Percentiles rank a stretch among this genome's conserved stretches.
These are phyloP conservation scores for Caenorhabditis macrosperma DNA, from an alignment of 2,888 invertebrate genomes.

Conservation along the genomic window DNA sequence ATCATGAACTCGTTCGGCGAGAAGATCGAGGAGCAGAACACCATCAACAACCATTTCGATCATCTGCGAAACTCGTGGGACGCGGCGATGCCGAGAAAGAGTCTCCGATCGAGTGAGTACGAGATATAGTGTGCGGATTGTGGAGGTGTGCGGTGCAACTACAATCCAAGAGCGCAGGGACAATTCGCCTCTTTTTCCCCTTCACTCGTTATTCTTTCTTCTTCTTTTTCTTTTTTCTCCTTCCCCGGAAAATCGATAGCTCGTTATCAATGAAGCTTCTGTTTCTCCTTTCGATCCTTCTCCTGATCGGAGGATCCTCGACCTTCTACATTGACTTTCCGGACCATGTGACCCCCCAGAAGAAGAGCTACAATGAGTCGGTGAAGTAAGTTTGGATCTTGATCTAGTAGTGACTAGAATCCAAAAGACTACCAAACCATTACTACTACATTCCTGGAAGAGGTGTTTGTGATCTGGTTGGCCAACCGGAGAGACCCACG, in stretches of 20 bases:
- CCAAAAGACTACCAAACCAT: too few species aligned
- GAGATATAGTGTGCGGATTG: neutral
- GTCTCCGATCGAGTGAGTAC: conserved; percentile 19
- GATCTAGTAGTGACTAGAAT: too few species aligned
- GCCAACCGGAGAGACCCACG: too few species aligned
- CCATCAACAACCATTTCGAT: conserved; percentile 43
- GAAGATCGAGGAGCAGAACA: conserved; percentile 16
- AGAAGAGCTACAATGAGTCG: too few species aligned
- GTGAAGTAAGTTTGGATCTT: conserved; percentile 18
- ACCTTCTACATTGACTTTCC: conserved; percentile 18
- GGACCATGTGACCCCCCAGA: too few species aligned
- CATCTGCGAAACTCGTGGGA: conserved; percentile 23
- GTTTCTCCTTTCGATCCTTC: neutral
- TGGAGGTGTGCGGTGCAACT: conserved; percentile 7
- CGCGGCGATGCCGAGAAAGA: conserved; percentile 17
- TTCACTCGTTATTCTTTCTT: too few species aligned
- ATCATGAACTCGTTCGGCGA: conserved; percentile 29
- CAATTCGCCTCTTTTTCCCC: too few species aligned
- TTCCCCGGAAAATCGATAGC: too few species aligned
- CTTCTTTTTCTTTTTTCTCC: too few species aligned
- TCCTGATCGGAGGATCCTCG: neutral
- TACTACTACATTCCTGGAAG: too few species aligned
- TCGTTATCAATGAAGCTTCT: conserved; percentile 22
- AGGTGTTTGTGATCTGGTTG: too few species aligned
- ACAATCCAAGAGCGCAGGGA: too few species aligned